A percentile compares a stretch with the other conserved stretches of the same genome.
Evolutionary conservation across 2,113 vertebrate genomes (phyloP).

Genomic region (Egretta garzetta): DNA sequence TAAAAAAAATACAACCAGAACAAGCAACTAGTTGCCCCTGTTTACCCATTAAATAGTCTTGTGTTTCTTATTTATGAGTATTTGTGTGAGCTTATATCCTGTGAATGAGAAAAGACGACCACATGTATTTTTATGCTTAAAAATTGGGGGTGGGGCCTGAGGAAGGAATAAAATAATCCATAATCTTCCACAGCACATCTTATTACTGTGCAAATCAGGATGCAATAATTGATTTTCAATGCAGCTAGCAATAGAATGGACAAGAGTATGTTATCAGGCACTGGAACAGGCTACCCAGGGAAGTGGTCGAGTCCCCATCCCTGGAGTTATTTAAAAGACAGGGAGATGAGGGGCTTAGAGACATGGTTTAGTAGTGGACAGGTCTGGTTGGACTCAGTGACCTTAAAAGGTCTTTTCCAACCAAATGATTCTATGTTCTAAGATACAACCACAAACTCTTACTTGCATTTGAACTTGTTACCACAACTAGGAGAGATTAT

Average conservation of each 20-base stretch:
- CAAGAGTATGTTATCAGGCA: not conserved
- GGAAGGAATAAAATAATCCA: not conserved
- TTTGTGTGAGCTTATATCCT: not conserved
- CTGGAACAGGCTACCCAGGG: too few species aligned
- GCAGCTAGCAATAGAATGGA: not conserved
- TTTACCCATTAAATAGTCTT: not conserved
- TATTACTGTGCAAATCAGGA: not conserved
- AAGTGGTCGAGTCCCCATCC: too few species aligned
- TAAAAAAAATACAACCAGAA: not conserved
- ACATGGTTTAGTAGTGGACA: too few species aligned
- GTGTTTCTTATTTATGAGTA: not conserved
- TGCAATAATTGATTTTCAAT: not conserved
- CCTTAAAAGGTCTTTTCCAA: too few species aligned
- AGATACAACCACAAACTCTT: not conserved
- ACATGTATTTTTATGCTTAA: not conserved
- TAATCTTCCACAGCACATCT: not conserved
- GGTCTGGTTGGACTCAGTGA: too few species aligned
- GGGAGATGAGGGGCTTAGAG: too few species aligned
- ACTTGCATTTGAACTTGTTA: not conserved
- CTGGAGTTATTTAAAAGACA: too few species aligned
- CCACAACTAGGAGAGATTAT: not conserved
- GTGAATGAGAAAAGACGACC: not conserved
- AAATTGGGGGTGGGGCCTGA: not conserved
- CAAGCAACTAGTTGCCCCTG: not conserved
- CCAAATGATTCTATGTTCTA: not conserved